Evolutionary conservation across 2,888 invertebrate genomes (phyloP).

Genomic region (Phalangium opilio): DNA sequence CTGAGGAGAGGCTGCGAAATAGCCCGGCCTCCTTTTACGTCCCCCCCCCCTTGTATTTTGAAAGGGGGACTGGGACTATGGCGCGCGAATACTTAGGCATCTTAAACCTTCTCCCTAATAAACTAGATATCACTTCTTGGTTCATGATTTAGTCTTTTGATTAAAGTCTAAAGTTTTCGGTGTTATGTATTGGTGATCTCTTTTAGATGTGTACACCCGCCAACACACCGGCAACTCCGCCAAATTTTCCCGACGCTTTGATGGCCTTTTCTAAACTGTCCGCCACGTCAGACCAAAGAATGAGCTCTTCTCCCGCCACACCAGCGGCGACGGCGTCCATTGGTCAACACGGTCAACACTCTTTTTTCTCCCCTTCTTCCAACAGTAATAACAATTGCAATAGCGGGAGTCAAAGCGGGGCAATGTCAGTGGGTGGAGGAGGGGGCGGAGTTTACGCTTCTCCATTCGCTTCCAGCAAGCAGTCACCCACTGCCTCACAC

Average conservation of each 20-base stretch:
- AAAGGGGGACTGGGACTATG: too few species aligned
- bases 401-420: not conserved
- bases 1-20: too few species aligned
- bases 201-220: constrained; percentile 74
- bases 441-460: not conserved
- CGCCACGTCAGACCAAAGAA: constrained; percentile 36
- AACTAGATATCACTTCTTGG: too few species aligned
- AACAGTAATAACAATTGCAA: not conserved
- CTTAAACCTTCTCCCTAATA: too few species aligned
- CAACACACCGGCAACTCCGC: constrained; percentile 86
- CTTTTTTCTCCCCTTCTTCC: not conserved
- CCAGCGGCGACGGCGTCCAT: constrained; percentile 6
- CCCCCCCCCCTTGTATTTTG: too few species aligned
- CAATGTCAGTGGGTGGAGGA: not conserved
- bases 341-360: constrained; percentile 12
- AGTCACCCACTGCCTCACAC: not conserved
- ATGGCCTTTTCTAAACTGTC: constrained; percentile 76
- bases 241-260: constrained; percentile 80
- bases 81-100: too few species aligned
- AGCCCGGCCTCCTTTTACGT: too few species aligned
- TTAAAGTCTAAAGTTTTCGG: too few species aligned
- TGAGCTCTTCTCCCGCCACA: constrained; percentile 7
- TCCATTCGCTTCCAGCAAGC: not conserved
- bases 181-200: too few species aligned
- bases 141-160: too few species aligned